A percentile compares a stretch with the other conserved stretches of the same genome.
Evolutionary conservation across 2,113 vertebrate genomes (phyloP).

Genomic region (Petroica traversi): DNA sequence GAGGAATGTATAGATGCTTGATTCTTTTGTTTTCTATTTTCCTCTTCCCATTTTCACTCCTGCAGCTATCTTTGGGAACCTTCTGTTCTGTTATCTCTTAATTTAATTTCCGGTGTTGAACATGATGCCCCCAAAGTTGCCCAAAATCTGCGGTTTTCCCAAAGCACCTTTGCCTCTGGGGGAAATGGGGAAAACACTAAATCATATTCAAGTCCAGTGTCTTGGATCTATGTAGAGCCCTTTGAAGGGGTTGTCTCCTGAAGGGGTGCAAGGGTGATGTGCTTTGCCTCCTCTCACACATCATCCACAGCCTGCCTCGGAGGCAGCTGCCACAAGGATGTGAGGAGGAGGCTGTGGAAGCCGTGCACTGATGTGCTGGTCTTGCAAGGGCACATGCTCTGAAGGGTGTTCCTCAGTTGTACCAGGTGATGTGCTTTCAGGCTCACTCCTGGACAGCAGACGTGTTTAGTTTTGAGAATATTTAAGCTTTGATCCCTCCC

Average conservation of each 20-base stretch:
- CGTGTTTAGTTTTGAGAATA: neutral
- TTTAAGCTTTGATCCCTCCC: neutral
- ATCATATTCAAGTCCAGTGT: neutral
- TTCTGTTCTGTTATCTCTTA: neutral
- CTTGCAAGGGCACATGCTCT: neutral
- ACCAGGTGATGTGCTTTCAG: neutral
- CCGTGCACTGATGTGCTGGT: fast-evolving
- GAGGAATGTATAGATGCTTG: neutral
- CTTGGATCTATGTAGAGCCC: neutral
- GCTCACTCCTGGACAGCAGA: neutral
- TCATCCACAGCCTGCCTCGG: too few species aligned
- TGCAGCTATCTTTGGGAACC: neutral
- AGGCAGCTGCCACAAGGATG: too few species aligned
- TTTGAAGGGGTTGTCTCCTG: neutral
- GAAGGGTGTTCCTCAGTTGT: neutral
- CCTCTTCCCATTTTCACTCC: neutral
- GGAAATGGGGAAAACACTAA: neutral
- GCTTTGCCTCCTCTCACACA: neutral
- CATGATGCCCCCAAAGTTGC: neutral
- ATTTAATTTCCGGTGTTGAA: neutral
- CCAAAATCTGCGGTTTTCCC: neutral
- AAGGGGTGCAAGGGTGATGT: neutral
- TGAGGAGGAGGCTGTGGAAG: neutral
- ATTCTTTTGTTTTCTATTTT: neutral
- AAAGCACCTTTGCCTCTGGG: neutral